phyloP scores from a whole-genome alignment of 2,888 invertebrate species.

The Drosophila prostipennis region DNA sequence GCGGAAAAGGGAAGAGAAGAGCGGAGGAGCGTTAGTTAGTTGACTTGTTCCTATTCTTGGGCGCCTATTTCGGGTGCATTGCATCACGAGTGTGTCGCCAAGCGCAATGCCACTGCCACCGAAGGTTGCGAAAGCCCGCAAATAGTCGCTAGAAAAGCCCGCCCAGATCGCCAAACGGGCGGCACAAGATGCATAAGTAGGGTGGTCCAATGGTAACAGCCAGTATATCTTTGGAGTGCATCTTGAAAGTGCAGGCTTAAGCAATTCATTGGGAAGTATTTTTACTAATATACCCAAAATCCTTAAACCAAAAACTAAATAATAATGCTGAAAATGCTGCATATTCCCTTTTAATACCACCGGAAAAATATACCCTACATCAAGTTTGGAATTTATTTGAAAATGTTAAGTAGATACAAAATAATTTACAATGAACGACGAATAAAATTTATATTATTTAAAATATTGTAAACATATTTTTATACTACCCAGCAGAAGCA shows the following conservation, averaged over 20 bases:
- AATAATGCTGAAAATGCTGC: too few species aligned
- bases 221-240: too few species aligned
- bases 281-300: too few species aligned
- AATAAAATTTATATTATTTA: not conserved
- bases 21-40: slow-evolving; percentile 8
- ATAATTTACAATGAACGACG: too few species aligned
- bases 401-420: too few species aligned
- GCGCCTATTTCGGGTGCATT: slow-evolving; percentile 42
- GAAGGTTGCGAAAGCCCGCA: slow-evolving; percentile 41
- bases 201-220: not conserved
- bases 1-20: slow-evolving; percentile 7
- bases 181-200: slow-evolving; percentile 3
- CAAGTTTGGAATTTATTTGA: too few species aligned
- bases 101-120: slow-evolving; percentile 44
- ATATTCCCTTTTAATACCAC: too few species aligned
- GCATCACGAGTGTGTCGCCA: slow-evolving; percentile 49
- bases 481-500: not conserved
- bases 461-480: not conserved
- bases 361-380: too few species aligned
- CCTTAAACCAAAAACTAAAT: too few species aligned
- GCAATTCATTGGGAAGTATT: too few species aligned
- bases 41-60: slow-evolving; percentile 31
- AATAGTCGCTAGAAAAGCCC: slow-evolving; percentile 36
- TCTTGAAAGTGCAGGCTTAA: too few species aligned
- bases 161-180: slow-evolving; percentile 12